phyloP scores from a whole-genome alignment of 2,113 vertebrate species.

The Myiopsitta monachus region DNA sequence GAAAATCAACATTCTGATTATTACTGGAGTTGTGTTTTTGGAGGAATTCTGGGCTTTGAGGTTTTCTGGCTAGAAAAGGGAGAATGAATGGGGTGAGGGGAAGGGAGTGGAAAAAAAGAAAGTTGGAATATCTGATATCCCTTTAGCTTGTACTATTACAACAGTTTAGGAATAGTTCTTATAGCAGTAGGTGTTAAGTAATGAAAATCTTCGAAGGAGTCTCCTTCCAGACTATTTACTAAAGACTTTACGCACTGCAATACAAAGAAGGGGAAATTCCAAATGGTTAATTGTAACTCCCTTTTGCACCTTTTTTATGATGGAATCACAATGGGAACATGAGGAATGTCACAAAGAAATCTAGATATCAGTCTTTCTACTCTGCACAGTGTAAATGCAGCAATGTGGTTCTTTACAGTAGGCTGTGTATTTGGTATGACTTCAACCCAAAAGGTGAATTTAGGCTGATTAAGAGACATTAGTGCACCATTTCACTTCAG shows the following conservation, averaged over 20 bases:
- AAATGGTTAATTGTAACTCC: background rate
- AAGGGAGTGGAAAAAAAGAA: background rate
- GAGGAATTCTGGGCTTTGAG: conserved; percentile 23
- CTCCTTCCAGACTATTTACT: conserved; percentile 37
- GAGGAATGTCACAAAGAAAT: conserved; percentile 3
- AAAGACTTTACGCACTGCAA: conserved; percentile 8
- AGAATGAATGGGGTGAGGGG: background rate
- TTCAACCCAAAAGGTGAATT: background rate
- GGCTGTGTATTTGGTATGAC: background rate
- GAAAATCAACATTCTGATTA: conserved; percentile 74
- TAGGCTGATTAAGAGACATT: background rate
- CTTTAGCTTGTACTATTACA: conserved; percentile 11
- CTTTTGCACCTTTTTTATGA: background rate
- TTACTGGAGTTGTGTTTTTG: conserved; percentile 53
- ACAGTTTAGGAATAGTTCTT: background rate
- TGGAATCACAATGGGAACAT: accelerated
- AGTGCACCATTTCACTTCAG: background rate
- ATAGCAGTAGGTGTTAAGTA: background rate
- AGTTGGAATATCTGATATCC: background rate
- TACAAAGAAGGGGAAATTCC: background rate
- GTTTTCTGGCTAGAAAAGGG: conserved; percentile 16
- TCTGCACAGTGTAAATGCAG: background rate
- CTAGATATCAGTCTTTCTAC: background rate
- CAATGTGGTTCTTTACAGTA: background rate
- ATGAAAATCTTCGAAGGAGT: background rate